Percentiles rank a stretch among this genome's conserved stretches.
Evolutionary conservation across 2,888 invertebrate species (phyloP).

Genomic region (Chromoteleia sp.): DNA sequence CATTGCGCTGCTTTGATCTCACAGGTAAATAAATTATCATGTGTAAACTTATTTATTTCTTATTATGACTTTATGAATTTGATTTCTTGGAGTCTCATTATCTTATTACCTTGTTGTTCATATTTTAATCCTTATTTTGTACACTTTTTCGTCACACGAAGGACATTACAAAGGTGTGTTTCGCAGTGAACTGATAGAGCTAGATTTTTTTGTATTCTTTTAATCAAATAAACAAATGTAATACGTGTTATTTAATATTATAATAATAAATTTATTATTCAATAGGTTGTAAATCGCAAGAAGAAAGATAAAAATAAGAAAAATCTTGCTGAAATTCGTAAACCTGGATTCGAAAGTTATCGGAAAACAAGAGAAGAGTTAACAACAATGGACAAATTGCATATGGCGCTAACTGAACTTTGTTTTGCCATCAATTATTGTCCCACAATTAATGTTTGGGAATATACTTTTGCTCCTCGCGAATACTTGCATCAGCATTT

Average conservation of each 20-base stretch:
- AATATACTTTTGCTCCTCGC: conserved; percentile 98
- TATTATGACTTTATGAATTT: no score
- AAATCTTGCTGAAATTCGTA: conserved; percentile 92
- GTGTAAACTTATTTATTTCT: neutral
- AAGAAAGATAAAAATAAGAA: conserved; percentile 97
- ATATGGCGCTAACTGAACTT: conserved; percentile 98
- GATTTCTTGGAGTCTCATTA: neutral
- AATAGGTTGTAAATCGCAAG: conserved; percentile 91
- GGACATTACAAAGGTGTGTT: conserved; percentile 50
- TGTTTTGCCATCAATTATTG: conserved; percentile 99
- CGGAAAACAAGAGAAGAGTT: conserved; percentile 98
- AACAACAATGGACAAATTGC: conserved; percentile 99
- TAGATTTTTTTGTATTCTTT: conserved; percentile 5
- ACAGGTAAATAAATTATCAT: conserved; percentile 84
- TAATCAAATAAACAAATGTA: neutral
- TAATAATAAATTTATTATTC: neutral
- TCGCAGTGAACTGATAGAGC: conserved; percentile 1
- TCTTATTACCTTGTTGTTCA: conserved; percentile 7
- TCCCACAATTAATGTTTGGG: conserved; percentile 98
- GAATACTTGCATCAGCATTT: conserved; percentile 99
- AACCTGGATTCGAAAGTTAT: conserved; percentile 98
- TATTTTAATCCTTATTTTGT: conserved; percentile 36
- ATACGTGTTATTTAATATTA: no score
- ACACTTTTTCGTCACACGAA: conserved; percentile 38
- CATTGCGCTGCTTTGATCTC: conserved; percentile 97